Evolutionary conservation across 2,113 vertebrate genomes (phyloP).

Genomic region (Macrotus californicus): DNA sequence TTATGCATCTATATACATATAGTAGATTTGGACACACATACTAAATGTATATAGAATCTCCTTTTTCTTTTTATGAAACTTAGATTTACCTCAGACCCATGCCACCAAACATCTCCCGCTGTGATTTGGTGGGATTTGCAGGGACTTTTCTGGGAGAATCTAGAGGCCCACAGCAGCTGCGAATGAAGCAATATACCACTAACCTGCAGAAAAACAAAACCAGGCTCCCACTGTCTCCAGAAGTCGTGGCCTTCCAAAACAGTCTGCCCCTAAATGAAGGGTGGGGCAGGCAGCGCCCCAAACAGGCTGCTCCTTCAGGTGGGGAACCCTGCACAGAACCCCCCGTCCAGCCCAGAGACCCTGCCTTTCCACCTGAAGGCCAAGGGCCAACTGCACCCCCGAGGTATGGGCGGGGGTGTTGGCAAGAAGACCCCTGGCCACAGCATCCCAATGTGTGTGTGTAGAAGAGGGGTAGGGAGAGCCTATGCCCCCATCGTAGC

Average conservation of each 20-base stretch:
- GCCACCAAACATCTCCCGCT: constrained; percentile 75
- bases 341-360: constrained; percentile 22
- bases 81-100: constrained; percentile 91
- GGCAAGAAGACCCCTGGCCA: constrained; percentile 5
- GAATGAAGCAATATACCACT: constrained; percentile 79
- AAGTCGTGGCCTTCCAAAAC: constrained; percentile 66
- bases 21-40: constrained; percentile 71
- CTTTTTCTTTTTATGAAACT: constrained; percentile 73
- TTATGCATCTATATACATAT: constrained; percentile 66
- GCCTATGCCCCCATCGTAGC: constrained; percentile 71
- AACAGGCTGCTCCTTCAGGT: constrained; percentile 39
- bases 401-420: not conserved
- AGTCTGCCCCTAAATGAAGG: constrained; percentile 42
- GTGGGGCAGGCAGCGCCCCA: not conserved
- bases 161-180: constrained; percentile 68
- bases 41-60: constrained; percentile 78
- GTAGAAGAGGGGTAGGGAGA: constrained; percentile 72
- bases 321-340: not conserved
- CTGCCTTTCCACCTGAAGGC: constrained; percentile 20
- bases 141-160: constrained; percentile 64
- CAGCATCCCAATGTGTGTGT: constrained; percentile 67
- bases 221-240: constrained; percentile 55
- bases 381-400: constrained; percentile 16
- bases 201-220: constrained; percentile 63
- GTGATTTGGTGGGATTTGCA: constrained; percentile 61